phyloP scores from a whole-genome alignment of 2,113 vertebrate species.

The Halcyon senegalensis region DNA sequence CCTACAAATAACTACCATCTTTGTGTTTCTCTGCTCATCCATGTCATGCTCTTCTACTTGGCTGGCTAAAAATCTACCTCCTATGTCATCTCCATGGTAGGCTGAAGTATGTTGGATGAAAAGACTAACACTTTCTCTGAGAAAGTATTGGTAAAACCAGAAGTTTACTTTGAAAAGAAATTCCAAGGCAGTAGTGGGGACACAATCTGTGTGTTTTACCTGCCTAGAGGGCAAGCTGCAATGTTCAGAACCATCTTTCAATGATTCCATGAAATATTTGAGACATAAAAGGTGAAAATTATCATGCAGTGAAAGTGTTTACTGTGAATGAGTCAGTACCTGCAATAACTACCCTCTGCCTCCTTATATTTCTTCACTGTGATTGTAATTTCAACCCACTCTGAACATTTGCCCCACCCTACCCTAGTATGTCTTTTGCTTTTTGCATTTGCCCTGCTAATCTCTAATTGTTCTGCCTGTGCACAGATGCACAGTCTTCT shows the following conservation, averaged over 20 bases:
- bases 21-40: slow-evolving; percentile 15
- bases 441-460: neutral
- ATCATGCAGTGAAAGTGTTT: neutral
- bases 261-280: slow-evolving; percentile 25
- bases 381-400: neutral
- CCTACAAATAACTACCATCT: neutral
- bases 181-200: neutral
- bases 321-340: neutral
- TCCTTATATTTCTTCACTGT: neutral
- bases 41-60: neutral
- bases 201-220: neutral
- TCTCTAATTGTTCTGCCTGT: neutral
- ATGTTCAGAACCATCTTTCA: neutral
- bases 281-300: slow-evolving; percentile 26
- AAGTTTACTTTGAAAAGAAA: slow-evolving; percentile 22
- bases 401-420: neutral
- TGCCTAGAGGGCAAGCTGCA: slow-evolving; percentile 10
- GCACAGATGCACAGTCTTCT: neutral
- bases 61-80: slow-evolving; percentile 13
- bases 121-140: neutral
- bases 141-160: neutral
- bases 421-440: neutral
- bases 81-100: neutral
- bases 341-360: neutral
- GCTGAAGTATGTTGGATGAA: neutral